phyloP scores from a whole-genome alignment of 2,113 vertebrate species.

The Lagopus muta region DNA sequence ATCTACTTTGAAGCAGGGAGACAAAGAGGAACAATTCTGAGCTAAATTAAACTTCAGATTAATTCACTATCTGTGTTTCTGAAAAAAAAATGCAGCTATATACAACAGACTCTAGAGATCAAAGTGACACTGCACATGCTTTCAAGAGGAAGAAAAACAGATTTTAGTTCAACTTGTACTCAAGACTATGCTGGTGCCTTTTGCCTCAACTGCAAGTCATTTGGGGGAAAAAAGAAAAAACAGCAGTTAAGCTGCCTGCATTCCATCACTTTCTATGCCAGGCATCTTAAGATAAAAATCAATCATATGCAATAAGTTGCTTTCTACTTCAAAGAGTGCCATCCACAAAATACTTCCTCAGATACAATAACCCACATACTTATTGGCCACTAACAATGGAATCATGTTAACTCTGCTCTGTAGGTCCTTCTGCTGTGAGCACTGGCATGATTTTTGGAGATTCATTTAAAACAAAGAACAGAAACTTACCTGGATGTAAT shows the following conservation, averaged over 20 bases:
- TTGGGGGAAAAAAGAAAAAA: neutral
- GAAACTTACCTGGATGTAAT: conserved; percentile 93
- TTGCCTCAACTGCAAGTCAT: neutral
- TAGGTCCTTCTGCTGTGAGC: neutral
- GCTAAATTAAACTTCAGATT: neutral
- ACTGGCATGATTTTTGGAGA: neutral
- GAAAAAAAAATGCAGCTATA: neutral
- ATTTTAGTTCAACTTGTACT: neutral
- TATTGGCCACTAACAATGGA: neutral
- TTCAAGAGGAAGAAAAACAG: neutral
- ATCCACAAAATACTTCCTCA: neutral
- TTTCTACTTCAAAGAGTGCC: neutral
- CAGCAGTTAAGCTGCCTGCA: neutral
- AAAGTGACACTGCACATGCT: neutral
- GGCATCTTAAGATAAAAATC: neutral
- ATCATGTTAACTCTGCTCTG: neutral
- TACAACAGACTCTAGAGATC: neutral
- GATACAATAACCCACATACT: neutral
- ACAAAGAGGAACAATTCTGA: neutral
- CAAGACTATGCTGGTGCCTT: neutral
- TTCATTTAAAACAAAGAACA: neutral
- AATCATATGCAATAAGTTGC: neutral
- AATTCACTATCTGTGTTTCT: neutral
- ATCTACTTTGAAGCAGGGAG: conserved; percentile 8
- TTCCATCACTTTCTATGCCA: neutral